phyloP scores from a whole-genome alignment of 2,113 vertebrate genomes.

The Mustela nigripes region DNA sequence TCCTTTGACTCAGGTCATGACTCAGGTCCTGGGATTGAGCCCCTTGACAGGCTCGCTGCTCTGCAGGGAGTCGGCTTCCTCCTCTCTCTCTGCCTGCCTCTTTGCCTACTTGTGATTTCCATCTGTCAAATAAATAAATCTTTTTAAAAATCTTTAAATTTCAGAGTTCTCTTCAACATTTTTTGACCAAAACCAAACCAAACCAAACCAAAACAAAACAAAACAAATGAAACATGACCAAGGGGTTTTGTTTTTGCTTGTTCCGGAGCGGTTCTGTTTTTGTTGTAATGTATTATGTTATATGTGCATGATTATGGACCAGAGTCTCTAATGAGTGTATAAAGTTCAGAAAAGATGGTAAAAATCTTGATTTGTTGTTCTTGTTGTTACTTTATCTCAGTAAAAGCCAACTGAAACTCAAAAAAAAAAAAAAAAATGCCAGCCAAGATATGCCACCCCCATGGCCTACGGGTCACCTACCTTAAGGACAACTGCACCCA shows the following conservation, averaged over 20 bases:
- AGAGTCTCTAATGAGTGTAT: constrained; percentile 66
- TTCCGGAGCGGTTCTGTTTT: constrained; percentile 74
- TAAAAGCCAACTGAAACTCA: constrained; percentile 89
- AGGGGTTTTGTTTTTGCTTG: neutral
- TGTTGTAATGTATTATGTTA: constrained; percentile 81
- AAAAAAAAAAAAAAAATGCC: neutral
- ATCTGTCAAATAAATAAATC: no score
- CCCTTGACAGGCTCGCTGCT: no score
- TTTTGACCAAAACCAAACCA: neutral
- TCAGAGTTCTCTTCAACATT: neutral
- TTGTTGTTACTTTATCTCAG: constrained; percentile 86
- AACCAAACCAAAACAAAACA: neutral
- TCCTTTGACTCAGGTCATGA: no score
- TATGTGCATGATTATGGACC: constrained; percentile 63
- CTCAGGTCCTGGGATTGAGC: no score
- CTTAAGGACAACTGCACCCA: neutral
- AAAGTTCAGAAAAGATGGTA: constrained; percentile 77
- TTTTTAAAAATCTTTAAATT: neutral
- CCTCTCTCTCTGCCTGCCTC: no score
- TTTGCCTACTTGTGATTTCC: no score
- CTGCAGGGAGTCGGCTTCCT: no score
- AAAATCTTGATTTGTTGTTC: constrained; percentile 83
- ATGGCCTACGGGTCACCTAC: neutral
- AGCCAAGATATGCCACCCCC: neutral
- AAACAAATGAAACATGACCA: neutral